phyloP scores from a whole-genome alignment of 2,888 invertebrate species.

The Tridacna gigas region DNA sequence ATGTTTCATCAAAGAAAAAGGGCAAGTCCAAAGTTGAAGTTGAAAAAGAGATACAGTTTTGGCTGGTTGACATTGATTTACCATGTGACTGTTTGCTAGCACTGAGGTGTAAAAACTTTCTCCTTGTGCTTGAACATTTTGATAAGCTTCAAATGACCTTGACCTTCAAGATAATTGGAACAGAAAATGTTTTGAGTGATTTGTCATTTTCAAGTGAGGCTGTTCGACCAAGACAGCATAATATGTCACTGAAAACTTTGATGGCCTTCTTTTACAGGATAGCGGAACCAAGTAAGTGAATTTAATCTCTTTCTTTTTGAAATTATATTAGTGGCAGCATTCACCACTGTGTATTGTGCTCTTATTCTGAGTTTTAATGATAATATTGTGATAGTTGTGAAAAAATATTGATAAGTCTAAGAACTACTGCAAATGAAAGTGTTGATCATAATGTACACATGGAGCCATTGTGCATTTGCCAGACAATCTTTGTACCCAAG shows the following conservation, averaged over 20 bases:
- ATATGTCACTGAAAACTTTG: constrained; percentile 66
- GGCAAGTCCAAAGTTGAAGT: constrained; percentile 10
- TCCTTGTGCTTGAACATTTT: constrained; percentile 64
- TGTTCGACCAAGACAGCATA: constrained; percentile 62
- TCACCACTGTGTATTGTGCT: too few relatives aligned
- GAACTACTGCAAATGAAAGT: too few relatives aligned
- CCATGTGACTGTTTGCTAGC: constrained; percentile 63
- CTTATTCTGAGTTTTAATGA: too few relatives aligned
- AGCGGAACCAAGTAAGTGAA: constrained; percentile 46
- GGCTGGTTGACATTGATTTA: constrained; percentile 68
- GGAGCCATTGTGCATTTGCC: too few relatives aligned
- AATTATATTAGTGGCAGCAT: too few relatives aligned
- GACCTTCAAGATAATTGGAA: constrained; percentile 69
- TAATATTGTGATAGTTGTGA: too few relatives aligned
- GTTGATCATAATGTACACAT: too few relatives aligned
- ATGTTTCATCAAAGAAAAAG: neutral
- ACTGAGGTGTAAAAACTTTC: constrained; percentile 65
- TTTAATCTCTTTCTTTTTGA: too few relatives aligned
- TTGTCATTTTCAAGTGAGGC: constrained; percentile 74
- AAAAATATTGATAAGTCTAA: too few relatives aligned
- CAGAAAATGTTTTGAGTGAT: constrained; percentile 61
- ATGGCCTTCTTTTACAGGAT: constrained; percentile 76
- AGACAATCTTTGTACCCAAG: too few relatives aligned
- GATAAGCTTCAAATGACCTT: constrained; percentile 50
- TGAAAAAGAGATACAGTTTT: constrained; percentile 63